Evolutionary conservation across 1,140 invertebrate genomes (phyloP).

Genomic region (Myzus persicae): DNA sequence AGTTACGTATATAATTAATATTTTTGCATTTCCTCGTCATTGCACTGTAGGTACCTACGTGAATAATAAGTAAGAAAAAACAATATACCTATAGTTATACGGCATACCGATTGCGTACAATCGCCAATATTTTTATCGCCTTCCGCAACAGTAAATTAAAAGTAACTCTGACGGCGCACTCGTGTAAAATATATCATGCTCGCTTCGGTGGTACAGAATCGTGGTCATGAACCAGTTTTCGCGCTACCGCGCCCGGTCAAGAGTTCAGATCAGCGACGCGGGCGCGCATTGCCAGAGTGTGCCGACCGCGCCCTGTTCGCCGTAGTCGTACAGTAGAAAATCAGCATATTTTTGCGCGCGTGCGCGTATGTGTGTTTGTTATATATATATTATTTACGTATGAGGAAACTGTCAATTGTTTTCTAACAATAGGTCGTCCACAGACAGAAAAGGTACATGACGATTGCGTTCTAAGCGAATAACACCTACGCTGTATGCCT

Average conservation of each 20-base stretch:
- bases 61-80: background rate
- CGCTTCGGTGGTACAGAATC: background rate
- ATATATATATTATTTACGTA: conserved; percentile 1
- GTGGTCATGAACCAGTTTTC: conserved; percentile 54
- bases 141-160: conserved; percentile 38
- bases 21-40: background rate
- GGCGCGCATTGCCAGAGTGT: conserved; percentile 48
- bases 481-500: background rate
- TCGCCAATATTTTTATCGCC: conserved; percentile 28
- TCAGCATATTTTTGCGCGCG: background rate
- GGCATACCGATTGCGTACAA: background rate
- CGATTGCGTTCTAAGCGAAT: background rate
- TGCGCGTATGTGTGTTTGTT: background rate
- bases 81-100: background rate
- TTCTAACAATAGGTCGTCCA: conserved; percentile 41
- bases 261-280: conserved; percentile 50
- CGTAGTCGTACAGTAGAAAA: background rate
- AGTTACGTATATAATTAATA: background rate
- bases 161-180: background rate
- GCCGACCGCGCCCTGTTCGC: conserved; percentile 51
- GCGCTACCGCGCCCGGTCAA: conserved; percentile 49
- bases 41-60: background rate
- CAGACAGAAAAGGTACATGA: background rate
- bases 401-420: conserved; percentile 53
- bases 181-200: background rate